A percentile compares a stretch with the other conserved stretches of the same genome.
phyloP scores from a whole-genome alignment of 2,797 vertebrate genomes.

The Pseudopleuronectes americanus region DNA sequence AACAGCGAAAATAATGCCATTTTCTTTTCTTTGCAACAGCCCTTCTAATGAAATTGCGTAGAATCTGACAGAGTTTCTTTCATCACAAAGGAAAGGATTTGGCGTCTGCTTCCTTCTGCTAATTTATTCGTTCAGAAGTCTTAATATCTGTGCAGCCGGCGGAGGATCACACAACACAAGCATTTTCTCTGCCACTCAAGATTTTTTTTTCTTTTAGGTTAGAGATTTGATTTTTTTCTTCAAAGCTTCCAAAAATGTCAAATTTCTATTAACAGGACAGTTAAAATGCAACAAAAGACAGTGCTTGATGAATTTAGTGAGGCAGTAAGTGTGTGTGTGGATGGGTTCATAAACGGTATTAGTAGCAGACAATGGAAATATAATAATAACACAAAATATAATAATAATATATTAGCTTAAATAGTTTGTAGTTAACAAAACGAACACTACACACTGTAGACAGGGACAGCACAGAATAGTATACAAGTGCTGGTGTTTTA shows the following conservation, averaged over 20 bases:
- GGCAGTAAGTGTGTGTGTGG: neutral
- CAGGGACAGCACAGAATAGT: too few relatives aligned
- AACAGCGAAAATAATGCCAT: slow-evolving; percentile 43
- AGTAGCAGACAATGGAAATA: too few relatives aligned
- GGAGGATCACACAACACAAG: slow-evolving; percentile 67
- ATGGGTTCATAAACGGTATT: neutral
- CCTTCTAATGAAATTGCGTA: slow-evolving; percentile 48
- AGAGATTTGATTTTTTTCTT: slow-evolving; percentile 49
- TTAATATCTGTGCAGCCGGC: slow-evolving; percentile 69
- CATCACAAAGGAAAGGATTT: slow-evolving; percentile 73
- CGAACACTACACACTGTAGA: too few relatives aligned
- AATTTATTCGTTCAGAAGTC: slow-evolving; percentile 79
- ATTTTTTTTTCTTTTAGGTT: slow-evolving; percentile 47
- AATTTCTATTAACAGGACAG: slow-evolving; percentile 37
- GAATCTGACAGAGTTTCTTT: slow-evolving; percentile 70
- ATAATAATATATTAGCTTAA: too few relatives aligned
- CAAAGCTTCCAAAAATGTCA: slow-evolving; percentile 39
- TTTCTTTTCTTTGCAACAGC: slow-evolving; percentile 55
- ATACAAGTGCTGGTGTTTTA: too few relatives aligned
- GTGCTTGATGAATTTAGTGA: slow-evolving; percentile 13
- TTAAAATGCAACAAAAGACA: slow-evolving; percentile 31
- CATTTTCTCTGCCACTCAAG: slow-evolving; percentile 56
- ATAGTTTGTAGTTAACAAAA: too few relatives aligned
- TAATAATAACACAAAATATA: too few relatives aligned
- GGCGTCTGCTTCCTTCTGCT: slow-evolving; percentile 60